Evolutionary conservation across 2,888 invertebrate species (phyloP).

Genomic region (Pammene fasciana): DNA sequence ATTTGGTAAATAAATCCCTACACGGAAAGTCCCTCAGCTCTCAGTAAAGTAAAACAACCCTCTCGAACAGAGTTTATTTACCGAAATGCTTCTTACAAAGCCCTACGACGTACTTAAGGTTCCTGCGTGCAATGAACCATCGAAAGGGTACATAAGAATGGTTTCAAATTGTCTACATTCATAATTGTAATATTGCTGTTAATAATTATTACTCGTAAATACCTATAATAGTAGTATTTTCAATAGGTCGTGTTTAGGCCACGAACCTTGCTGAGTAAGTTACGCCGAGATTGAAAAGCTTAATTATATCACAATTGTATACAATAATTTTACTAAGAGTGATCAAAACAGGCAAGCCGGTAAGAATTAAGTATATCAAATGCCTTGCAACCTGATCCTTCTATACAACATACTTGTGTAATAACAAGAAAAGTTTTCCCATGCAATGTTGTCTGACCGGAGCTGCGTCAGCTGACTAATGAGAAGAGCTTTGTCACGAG

Average conservation of each 20-base stretch:
- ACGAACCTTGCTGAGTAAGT: no score
- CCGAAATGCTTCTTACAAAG: constrained; percentile 31
- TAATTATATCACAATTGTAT: no score
- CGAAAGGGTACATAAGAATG: neutral
- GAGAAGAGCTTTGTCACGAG: constrained; percentile 13
- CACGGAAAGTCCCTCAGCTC: constrained; percentile 15
- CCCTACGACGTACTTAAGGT: constrained; percentile 33
- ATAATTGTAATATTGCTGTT: no score
- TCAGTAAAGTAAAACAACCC: constrained; percentile 35
- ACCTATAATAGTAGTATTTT: no score
- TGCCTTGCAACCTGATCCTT: no score
- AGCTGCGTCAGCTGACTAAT: constrained; percentile 10
- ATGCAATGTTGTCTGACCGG: neutral
- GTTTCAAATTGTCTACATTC: neutral
- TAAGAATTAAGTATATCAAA: no score
- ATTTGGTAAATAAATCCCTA: constrained; percentile 38
- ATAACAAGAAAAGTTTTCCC: neutral
- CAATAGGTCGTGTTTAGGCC: no score
- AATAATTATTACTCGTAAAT: no score
- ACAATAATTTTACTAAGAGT: no score
- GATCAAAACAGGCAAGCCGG: no score
- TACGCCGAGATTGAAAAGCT: no score
- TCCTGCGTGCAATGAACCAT: constrained; percentile 3
- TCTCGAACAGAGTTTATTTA: constrained; percentile 37
- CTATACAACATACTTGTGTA: no score